Evolutionary conservation across 2,113 vertebrate species (phyloP).

Genomic region (Amphiprion percula): DNA sequence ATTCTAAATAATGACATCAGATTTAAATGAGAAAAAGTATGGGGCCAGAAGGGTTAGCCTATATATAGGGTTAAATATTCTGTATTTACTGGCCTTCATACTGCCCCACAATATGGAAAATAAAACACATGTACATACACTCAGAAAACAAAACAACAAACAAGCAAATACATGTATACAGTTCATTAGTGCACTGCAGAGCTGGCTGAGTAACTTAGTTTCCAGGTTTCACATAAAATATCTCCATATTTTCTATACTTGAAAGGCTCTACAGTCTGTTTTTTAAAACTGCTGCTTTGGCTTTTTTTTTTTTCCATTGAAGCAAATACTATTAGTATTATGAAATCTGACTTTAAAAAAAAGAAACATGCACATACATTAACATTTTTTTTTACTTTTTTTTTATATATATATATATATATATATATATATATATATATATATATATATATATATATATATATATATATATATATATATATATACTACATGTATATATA

Average conservation of each 20-base stretch:
- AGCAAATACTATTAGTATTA: not conserved
- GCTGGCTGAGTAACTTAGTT: not conserved
- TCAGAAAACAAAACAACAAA: not conserved
- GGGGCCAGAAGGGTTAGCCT: not conserved
- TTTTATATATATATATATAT: too few species aligned
- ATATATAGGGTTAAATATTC: not conserved
- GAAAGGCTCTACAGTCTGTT: not conserved
- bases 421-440: too few species aligned
- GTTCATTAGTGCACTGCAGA: not conserved
- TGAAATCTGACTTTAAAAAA: not conserved
- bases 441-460: too few species aligned
- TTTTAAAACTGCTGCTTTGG: not conserved
- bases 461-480: too few species aligned
- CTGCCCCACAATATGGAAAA: not conserved
- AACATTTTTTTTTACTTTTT: too few species aligned
- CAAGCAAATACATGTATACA: not conserved
- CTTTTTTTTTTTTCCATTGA: not conserved
- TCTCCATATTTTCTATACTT: not conserved
- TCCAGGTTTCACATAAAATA: not conserved
- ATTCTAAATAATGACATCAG: not conserved
- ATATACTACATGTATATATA: too few species aligned
- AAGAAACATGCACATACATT: not conserved
- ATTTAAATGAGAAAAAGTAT: not conserved
- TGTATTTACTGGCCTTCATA: not conserved
- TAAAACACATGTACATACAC: not conserved